phyloP scores from a whole-genome alignment of 1,140 invertebrate species.

The Orius laevigatus region DNA sequence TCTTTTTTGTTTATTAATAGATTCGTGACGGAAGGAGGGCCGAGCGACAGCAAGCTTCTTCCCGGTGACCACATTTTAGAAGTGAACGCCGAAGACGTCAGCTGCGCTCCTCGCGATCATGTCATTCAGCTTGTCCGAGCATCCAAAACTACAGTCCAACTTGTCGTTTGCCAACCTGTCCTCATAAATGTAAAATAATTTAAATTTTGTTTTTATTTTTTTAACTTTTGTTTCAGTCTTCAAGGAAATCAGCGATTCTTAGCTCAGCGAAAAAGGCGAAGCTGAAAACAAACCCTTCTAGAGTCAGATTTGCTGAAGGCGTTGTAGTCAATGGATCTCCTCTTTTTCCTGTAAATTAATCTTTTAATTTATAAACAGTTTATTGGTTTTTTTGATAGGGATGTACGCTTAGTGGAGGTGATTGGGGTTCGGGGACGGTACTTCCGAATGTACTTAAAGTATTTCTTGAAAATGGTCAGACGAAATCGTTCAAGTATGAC shows the following conservation, averaged over 20 bases:
- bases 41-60: conserved; percentile 71
- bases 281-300: conserved; percentile 60
- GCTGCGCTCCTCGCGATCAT: conserved; percentile 63
- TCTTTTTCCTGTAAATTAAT: conserved; percentile 45
- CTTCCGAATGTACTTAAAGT: conserved; percentile 88
- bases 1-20: conserved; percentile 22
- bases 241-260: conserved; percentile 62
- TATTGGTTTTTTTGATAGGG: conserved; percentile 35
- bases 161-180: conserved; percentile 69
- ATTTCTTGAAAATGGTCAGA: conserved; percentile 87
- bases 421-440: conserved; percentile 60
- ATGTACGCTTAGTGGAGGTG: conserved; percentile 55
- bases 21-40: conserved; percentile 70
- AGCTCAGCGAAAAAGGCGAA: conserved; percentile 74
- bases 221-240: conserved; percentile 30
- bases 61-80: conserved; percentile 78
- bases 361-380: conserved; percentile 7
- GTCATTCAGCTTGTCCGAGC: conserved; percentile 77
- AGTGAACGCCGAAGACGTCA: conserved; percentile 81
- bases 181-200: conserved; percentile 42
- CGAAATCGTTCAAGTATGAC: conserved; percentile 93
- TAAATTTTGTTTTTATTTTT: not conserved
- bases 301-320: conserved; percentile 74
- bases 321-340: conserved; percentile 72
- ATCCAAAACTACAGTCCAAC: conserved; percentile 52